Evolutionary conservation across 2,888 invertebrate genomes (phyloP).

Genomic region (Leptinotarsa peninsularis): DNA sequence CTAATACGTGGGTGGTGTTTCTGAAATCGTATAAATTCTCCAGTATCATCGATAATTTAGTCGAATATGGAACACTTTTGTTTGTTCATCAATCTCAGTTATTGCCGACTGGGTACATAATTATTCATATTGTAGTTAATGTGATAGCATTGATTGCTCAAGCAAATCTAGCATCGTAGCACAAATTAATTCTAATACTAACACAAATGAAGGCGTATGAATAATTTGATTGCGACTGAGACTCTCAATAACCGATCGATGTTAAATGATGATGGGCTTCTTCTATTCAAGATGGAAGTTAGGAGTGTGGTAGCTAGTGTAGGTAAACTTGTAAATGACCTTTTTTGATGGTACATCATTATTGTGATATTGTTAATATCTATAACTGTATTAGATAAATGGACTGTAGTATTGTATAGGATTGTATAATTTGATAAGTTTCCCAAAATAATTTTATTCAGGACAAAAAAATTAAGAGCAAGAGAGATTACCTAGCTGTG

Average conservation of each 20-base stretch:
- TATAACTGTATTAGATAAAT: too few relatives aligned
- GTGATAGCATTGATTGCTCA: not conserved
- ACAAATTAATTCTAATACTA: constrained; percentile 2
- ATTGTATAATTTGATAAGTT: too few relatives aligned
- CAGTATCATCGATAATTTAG: not conserved
- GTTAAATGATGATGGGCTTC: not conserved
- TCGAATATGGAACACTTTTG: not conserved
- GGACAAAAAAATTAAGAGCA: too few relatives aligned
- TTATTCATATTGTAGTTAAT: not conserved
- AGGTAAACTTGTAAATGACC: too few relatives aligned
- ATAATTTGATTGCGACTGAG: not conserved
- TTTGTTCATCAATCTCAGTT: constrained; percentile 4
- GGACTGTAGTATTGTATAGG: too few relatives aligned
- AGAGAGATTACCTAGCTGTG: too few relatives aligned
- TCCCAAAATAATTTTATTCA: too few relatives aligned
- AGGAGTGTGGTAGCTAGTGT: too few relatives aligned
- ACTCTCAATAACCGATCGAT: not conserved
- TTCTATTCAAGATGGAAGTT: too few relatives aligned
- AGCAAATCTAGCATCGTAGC: constrained; percentile 1
- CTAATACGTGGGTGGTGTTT: too few relatives aligned
- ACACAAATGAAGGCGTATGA: not conserved
- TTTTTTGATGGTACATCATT: too few relatives aligned
- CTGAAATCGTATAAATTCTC: not conserved
- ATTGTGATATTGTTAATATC: too few relatives aligned
- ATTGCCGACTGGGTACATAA: constrained; percentile 1